Evolutionary conservation across 2,113 vertebrate genomes (phyloP).

Genomic region (Phylloscopus trochiloides): DNA sequence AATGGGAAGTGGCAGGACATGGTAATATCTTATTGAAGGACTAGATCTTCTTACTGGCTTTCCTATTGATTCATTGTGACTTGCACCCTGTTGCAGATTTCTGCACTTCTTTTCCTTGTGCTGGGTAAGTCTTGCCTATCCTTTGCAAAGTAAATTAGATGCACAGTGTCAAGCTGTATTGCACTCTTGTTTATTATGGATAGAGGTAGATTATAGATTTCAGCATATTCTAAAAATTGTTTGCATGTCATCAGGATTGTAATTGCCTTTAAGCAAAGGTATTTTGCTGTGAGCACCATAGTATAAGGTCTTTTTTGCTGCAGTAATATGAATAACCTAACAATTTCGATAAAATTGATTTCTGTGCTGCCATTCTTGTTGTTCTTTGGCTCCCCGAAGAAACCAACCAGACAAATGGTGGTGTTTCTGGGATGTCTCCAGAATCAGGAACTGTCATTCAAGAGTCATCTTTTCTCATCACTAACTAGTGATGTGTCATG

Average conservation of each 20-base stretch:
- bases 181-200: not conserved
- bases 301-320: not conserved
- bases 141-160: not conserved
- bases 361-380: not conserved
- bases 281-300: not conserved
- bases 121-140: not conserved
- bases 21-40: not conserved
- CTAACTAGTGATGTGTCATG: not conserved
- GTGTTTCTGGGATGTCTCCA: not conserved
- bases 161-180: not conserved
- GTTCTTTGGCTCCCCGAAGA: not conserved
- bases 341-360: not conserved
- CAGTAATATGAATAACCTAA: not conserved
- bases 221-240: not conserved
- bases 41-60: not conserved
- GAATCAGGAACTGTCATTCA: not conserved
- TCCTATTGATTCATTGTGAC: not conserved
- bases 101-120: not conserved
- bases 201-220: not conserved
- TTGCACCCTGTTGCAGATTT: not conserved
- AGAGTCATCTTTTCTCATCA: not conserved
- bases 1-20: not conserved
- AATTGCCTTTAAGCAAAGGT: not conserved
- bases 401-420: not conserved
- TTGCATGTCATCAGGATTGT: not conserved